Evolutionary conservation across 92 coral and sea anemone genomes (phyloP).

Genomic region (Epizoanthus ramosus): DNA sequence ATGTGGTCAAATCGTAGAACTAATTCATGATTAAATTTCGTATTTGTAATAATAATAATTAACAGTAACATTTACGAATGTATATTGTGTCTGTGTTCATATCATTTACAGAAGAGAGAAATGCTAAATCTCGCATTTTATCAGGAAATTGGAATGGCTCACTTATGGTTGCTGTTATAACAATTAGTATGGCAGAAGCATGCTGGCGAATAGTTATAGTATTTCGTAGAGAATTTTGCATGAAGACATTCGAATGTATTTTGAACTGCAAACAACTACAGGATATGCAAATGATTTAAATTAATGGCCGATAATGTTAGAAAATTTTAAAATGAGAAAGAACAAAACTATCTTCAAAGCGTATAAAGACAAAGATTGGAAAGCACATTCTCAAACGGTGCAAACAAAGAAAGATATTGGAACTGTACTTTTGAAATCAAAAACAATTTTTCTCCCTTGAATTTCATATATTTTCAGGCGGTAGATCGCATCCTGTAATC

Average conservation of each 20-base stretch:
- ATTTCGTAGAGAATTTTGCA: not conserved
- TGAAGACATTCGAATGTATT: not conserved
- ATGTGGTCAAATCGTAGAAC: conserved; percentile 7
- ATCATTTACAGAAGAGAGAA: not conserved
- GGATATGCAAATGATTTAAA: conserved; percentile 8
- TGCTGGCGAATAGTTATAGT: not conserved
- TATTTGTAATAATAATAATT: not conserved
- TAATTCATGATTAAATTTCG: not conserved
- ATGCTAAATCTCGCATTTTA: not conserved
- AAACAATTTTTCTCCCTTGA: not conserved
- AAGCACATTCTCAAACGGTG: not conserved
- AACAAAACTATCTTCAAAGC: not conserved
- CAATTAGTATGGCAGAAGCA: not conserved
- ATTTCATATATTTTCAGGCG: not conserved
- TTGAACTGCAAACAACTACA: conserved; percentile 2
- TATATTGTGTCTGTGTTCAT: conserved; percentile 2
- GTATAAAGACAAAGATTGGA: not conserved
- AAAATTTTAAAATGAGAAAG: conserved; percentile 6
- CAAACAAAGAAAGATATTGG: not conserved
- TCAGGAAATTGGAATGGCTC: not conserved
- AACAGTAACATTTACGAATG: no score
- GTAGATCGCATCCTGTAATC: not conserved
- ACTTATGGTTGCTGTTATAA: not conserved
- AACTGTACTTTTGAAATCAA: not conserved
- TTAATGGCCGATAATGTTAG: conserved; percentile 3